These are phyloP conservation scores for Sarcoramphus papa DNA, from an alignment of 2,797 vertebrate genomes.

Conservation along the genomic window DNA sequence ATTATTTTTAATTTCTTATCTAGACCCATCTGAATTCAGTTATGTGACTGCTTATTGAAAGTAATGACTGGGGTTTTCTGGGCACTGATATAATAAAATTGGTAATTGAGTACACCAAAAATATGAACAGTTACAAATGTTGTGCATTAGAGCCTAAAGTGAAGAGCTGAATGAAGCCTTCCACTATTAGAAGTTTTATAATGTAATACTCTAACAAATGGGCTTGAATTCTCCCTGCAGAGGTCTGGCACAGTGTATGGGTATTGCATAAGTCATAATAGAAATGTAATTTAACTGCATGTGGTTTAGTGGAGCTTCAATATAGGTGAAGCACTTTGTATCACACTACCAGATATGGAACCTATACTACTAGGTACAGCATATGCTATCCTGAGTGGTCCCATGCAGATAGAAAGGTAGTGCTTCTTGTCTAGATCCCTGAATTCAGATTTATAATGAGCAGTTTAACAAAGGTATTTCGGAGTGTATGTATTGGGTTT, in stretches of 20 bases:
- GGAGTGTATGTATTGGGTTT: neutral
- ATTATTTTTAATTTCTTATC: slow-evolving; percentile 2
- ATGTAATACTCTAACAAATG: neutral
- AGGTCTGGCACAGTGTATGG: neutral
- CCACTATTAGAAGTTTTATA: neutral
- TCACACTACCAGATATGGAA: neutral
- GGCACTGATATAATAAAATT: neutral
- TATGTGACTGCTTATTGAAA: neutral
- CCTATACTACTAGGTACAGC: too few relatives aligned
- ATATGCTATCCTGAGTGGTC: neutral
- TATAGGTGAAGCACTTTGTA: neutral
- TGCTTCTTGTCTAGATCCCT: neutral
- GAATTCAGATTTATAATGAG: neutral
- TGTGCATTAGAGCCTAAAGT: neutral
- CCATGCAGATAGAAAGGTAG: neutral
- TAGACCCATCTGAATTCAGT: neutral
- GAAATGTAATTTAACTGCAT: neutral
- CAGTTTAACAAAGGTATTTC: neutral
- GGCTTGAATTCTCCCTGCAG: neutral
- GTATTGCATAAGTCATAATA: neutral
- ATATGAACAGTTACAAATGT: neutral
- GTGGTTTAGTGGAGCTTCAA: neutral
- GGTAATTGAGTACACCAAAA: neutral
- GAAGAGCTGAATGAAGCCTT: neutral
- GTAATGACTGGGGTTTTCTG: neutral